Percentiles rank a stretch among this genome's conserved stretches.
Conservation (phyloP, 2,113 vertebrate species). For the Melospiza georgiana region DNA sequence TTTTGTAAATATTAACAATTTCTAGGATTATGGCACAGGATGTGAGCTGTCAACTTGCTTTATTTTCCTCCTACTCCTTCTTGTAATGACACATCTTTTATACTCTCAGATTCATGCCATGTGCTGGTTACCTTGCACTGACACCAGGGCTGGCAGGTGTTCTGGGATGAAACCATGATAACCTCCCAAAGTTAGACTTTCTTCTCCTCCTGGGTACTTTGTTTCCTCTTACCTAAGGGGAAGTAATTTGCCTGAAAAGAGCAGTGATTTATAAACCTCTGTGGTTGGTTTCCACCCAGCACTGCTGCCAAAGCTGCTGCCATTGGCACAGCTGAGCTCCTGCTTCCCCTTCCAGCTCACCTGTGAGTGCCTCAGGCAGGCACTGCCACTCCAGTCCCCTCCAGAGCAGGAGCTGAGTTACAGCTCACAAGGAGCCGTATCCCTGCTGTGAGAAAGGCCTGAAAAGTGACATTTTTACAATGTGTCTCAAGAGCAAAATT, state of each 20-base stretch:
- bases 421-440: not conserved
- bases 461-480: not conserved
- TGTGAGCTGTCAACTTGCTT: conserved; percentile 60
- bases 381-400: rapidly evolving
- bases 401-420: not conserved
- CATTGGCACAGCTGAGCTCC: not conserved
- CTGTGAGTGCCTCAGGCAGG: not conserved
- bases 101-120: not conserved
- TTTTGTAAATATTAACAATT: conserved; percentile 71
- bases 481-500: not conserved
- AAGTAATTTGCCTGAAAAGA: not conserved
- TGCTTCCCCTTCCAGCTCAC: conserved; percentile 3
- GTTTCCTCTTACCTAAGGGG: not conserved
- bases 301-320: not conserved
- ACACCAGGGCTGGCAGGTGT: not conserved
- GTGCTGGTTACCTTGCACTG: not conserved
- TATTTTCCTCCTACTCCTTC: conserved; percentile 43
- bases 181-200: not conserved
- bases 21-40: conserved; percentile 63
- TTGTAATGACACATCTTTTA: conserved; percentile 39
- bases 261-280: not conserved
- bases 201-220: not conserved
- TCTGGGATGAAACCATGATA: not conserved
- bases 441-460: not conserved
- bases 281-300: not conserved